A percentile compares a stretch with the other conserved stretches of the same genome.
Evolutionary conservation across 2,797 vertebrate species (phyloP).

Genomic region (Trichosurus vulpecula): DNA sequence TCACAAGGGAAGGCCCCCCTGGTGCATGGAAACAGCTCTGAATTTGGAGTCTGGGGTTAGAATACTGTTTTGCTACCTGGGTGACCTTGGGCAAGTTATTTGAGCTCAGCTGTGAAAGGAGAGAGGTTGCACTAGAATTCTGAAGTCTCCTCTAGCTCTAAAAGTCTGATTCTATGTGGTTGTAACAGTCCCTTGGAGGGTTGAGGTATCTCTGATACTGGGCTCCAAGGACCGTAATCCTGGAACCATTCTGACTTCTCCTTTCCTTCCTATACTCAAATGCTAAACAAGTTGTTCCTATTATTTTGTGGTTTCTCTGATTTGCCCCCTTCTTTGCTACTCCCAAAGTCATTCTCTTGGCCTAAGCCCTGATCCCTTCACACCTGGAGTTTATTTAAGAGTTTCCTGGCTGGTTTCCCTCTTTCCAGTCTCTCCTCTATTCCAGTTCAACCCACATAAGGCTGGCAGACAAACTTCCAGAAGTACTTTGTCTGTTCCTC

Average conservation of each 20-base stretch:
- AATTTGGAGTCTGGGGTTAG: neutral
- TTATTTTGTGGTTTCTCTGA: neutral
- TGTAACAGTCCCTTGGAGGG: neutral
- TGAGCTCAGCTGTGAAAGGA: neutral
- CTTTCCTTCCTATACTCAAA: neutral
- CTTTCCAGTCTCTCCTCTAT: neutral
- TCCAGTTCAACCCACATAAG: neutral
- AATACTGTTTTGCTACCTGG: neutral
- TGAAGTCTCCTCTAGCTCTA: neutral
- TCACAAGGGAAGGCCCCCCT: neutral
- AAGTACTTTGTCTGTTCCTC: neutral
- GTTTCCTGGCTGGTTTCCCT: neutral
- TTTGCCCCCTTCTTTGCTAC: neutral
- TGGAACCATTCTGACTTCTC: neutral
- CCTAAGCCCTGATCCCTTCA: neutral
- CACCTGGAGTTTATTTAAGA: neutral
- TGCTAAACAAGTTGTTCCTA: neutral
- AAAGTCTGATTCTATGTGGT: neutral
- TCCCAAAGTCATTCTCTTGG: neutral
- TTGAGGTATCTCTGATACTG: neutral
- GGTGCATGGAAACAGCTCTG: neutral
- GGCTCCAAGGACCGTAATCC: neutral
- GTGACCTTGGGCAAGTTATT: neutral
- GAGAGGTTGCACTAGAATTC: neutral
- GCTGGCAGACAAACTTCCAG: neutral